These are phyloP conservation scores for Ageneiosus marmoratus DNA, from an alignment of 2,113 vertebrate genomes.

Conservation along the genomic window DNA sequence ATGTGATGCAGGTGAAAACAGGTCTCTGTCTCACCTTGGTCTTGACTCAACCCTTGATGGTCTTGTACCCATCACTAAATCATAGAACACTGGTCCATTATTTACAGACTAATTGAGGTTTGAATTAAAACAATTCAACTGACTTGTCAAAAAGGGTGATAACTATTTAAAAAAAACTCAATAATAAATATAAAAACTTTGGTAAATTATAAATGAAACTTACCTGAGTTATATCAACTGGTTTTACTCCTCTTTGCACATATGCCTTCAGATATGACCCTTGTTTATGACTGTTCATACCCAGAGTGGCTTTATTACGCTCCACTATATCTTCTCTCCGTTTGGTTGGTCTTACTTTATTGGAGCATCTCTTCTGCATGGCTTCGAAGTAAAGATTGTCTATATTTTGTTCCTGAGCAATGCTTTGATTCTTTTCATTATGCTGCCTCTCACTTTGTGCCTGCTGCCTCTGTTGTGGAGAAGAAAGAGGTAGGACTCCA, in stretches of 20 bases:
- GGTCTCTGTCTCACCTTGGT: too few species aligned
- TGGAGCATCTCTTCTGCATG: neutral
- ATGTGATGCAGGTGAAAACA: too few species aligned
- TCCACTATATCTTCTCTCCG: constrained; percentile 75
- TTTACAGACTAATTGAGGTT: neutral
- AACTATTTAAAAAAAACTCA: neutral
- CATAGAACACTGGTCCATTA: neutral
- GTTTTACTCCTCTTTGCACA: constrained; percentile 64
- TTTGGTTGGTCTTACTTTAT: constrained; percentile 49
- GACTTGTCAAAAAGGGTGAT: neutral
- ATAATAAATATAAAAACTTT: neutral
- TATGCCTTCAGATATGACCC: constrained; percentile 79
- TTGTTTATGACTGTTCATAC: constrained; percentile 62
- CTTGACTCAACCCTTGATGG: too few species aligned
- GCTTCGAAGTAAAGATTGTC: neutral
- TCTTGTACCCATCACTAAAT: too few species aligned
- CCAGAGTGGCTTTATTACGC: constrained; percentile 84
- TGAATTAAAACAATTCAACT: neutral
- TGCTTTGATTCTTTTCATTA: neutral
- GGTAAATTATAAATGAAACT: constrained; percentile 38
- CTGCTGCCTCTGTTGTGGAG: neutral
- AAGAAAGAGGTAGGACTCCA: constrained; percentile 17
- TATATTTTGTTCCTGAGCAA: constrained; percentile 4
- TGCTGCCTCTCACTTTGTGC: constrained; percentile 10
- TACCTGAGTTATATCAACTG: constrained; percentile 68